These are phyloP conservation scores for Toxostoma redivivum DNA, from an alignment of 2,113 vertebrate species.

Conservation along the genomic window DNA sequence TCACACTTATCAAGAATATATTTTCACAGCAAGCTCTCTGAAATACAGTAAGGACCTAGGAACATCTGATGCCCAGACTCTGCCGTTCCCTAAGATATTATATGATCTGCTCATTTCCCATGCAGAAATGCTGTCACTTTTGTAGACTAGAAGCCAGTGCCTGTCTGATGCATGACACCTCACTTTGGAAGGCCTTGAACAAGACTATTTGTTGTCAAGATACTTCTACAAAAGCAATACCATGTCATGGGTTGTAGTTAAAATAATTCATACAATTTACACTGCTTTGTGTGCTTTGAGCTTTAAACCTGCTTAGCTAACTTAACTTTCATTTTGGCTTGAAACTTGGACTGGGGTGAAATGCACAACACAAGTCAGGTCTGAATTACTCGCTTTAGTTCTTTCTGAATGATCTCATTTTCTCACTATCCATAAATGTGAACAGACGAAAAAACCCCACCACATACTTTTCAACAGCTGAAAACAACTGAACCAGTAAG, in stretches of 20 bases:
- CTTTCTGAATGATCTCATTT: conserved; percentile 15
- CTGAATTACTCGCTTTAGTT: conserved; percentile 16
- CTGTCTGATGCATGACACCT: not conserved
- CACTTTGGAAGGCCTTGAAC: conserved; percentile 20
- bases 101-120: conserved; percentile 22
- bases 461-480: not conserved
- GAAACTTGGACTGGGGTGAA: not conserved
- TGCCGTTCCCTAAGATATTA: not conserved
- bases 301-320: not conserved
- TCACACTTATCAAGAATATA: conserved; percentile 38
- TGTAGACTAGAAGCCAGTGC: not conserved
- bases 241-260: not conserved
- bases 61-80: conserved; percentile 42
- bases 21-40: conserved; percentile 49
- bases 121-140: conserved; percentile 7
- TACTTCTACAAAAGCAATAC: conserved; percentile 32
- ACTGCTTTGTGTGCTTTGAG: not conserved
- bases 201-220: conserved; percentile 24
- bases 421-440: not conserved
- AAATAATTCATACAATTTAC: conserved; percentile 19
- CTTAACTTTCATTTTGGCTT: conserved; percentile 1
- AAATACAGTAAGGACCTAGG: conserved; percentile 6
- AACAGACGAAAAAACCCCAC: not conserved
- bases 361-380: not conserved
- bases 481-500: not conserved